Base-by-base conservation (phyloP, 2,888 invertebrate genomes). In the Caenorhabditis sp. region DNA sequence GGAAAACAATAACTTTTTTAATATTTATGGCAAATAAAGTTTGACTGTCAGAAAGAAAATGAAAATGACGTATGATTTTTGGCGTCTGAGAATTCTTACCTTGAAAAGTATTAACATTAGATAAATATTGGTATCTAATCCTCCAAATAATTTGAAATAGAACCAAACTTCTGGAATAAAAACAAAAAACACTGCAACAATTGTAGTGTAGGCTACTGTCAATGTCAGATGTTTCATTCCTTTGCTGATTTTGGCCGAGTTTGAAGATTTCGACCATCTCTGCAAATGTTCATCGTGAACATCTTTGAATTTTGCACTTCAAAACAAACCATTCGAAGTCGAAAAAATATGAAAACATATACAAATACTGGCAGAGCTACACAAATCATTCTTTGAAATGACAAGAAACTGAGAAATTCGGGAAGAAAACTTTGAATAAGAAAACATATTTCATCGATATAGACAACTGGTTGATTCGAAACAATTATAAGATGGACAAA, bases 191-290 rank as follows among this genome's bases (percentile, higher is more conserved):
- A 67, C 53, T 0, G 72, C 63, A 26, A 66, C 67, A 10, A 67
- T 1, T 6, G 72, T 72, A 12, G 63, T 72, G 21, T 60, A 72
- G 6, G 72, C 66, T 71, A 72, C 72, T 23, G 72, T 72, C 2
- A 61, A 64, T 17, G 72, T 72, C 26, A 72, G 36, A 31, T 67
- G 67, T 60, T 59, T 36, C 72, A 72, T 72, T 49, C 72, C 72
- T 31, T 67, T 72, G 50, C 67, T 64, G 0, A 72, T 26, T 8
- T 55, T 21, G 3, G 21, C 24, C 1, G 53, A 6, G 14, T 26
- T 55, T n/a, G n/a, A n/a, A 3, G 8, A 6, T 57, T 26, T 57
- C 17, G 24, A 57, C 31, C 57, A n/a, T 57, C 31, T 26, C n/a
- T 26, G n/a, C 8, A 26, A 31, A 31, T n/a, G 14, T 17, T 43